A percentile compares a stretch with the other conserved stretches of the same genome.
These are phyloP conservation scores for Thamnophis elegans DNA, from an alignment of 2,797 vertebrate genomes.

Conservation along the genomic window DNA sequence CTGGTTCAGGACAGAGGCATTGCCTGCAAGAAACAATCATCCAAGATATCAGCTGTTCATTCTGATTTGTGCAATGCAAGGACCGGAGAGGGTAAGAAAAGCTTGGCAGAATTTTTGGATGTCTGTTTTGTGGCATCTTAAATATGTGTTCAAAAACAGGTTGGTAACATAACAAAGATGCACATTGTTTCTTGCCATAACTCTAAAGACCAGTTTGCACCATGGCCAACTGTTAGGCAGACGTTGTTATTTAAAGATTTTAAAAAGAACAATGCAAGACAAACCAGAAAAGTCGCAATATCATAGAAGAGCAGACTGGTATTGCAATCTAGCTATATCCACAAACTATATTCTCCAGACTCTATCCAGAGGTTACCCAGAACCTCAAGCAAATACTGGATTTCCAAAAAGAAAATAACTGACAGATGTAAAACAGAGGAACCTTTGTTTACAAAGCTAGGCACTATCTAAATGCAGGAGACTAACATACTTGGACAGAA, in stretches of 20 bases:
- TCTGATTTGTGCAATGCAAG: neutral
- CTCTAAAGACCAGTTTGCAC: neutral
- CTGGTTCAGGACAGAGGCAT: conserved; percentile 24
- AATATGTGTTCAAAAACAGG: neutral
- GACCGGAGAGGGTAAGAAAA: neutral
- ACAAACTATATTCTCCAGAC: neutral
- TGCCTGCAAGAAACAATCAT: conserved; percentile 41
- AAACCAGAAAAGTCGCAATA: neutral
- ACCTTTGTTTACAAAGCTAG: neutral
- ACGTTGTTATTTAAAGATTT: neutral
- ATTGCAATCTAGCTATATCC: neutral
- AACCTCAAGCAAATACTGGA: neutral
- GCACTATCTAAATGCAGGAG: neutral
- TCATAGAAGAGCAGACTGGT: neutral
- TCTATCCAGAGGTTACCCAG: neutral
- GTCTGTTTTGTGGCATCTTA: neutral
- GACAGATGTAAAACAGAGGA: neutral
- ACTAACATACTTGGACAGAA: neutral
- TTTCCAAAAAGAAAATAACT: neutral
- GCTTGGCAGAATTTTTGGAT: neutral
- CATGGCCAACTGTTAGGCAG: neutral
- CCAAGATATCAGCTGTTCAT: neutral
- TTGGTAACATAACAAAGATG: neutral
- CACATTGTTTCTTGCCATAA: neutral
- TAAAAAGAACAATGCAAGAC: neutral